A percentile compares a stretch with the other conserved stretches of the same genome.
Conservation (phyloP, 2,888 invertebrate genomes). For the Cyrtodaria siliqua region DNA sequence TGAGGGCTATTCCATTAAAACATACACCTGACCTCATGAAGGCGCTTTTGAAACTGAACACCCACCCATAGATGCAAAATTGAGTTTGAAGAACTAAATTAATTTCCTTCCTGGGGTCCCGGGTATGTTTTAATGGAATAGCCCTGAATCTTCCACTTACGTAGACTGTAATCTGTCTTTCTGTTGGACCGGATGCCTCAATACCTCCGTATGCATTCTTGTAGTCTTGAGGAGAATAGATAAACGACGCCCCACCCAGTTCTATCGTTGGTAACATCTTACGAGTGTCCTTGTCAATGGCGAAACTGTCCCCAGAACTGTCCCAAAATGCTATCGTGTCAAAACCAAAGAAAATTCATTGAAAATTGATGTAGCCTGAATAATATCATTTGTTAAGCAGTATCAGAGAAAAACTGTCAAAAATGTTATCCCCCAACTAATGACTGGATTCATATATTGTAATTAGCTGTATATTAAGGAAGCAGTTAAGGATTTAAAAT, state of each 20-base stretch:
- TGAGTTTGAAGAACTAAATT: neutral
- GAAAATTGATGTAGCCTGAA: too few relatives aligned
- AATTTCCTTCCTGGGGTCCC: neutral
- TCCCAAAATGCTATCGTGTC: conserved; percentile 51
- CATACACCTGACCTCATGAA: too few relatives aligned
- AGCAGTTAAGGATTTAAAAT: too few relatives aligned
- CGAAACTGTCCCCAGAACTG: conserved; percentile 43
- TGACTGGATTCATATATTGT: too few relatives aligned
- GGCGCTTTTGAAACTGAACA: neutral
- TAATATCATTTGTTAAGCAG: too few relatives aligned
- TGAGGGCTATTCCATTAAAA: too few relatives aligned
- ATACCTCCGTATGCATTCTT: conserved; percentile 32
- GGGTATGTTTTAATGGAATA: too few relatives aligned
- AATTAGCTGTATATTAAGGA: too few relatives aligned
- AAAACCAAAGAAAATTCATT: too few relatives aligned
- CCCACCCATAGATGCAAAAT: neutral
- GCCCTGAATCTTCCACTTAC: conserved; percentile 33
- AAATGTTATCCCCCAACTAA: too few relatives aligned
- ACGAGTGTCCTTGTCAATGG: conserved; percentile 35
- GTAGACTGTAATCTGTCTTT: conserved; percentile 39
- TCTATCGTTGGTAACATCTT: neutral
- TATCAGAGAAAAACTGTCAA: too few relatives aligned
- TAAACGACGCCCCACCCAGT: conserved; percentile 42
- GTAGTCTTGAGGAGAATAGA: conserved; percentile 27
- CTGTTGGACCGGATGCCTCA: conserved; percentile 40